Evolutionary conservation across 2,113 vertebrate species (phyloP).

Genomic region (Globicephala melas): DNA sequence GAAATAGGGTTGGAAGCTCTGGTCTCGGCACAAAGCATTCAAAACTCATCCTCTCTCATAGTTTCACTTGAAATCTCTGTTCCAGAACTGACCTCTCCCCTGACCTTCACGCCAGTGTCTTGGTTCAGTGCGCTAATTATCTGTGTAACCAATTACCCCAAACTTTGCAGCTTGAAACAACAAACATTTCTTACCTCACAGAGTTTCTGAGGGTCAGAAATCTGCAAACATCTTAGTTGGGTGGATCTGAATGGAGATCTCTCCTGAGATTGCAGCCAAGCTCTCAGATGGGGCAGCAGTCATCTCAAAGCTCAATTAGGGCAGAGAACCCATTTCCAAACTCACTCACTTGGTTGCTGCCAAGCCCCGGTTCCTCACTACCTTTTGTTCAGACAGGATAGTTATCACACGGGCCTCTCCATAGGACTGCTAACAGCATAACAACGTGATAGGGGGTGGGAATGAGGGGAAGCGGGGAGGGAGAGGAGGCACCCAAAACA

Average conservation of each 20-base stretch:
- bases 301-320: not conserved
- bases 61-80: not conserved
- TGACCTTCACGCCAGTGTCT: not conserved
- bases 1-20: not conserved
- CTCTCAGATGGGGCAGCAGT: not conserved
- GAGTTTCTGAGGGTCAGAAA: not conserved
- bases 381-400: not conserved
- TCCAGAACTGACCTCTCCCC: not conserved
- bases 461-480: not conserved
- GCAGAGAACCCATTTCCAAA: not conserved
- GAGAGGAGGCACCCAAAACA: not conserved
- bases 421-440: not conserved
- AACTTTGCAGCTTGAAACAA: not conserved
- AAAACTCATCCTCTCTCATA: not conserved
- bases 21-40: not conserved
- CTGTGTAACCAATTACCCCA: not conserved
- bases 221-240: not conserved
- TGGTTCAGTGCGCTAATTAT: not conserved
- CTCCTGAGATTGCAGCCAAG: not conserved
- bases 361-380: not conserved
- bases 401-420: not conserved
- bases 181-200: not conserved
- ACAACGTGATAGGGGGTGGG: not conserved
- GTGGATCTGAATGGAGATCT: conserved; percentile 7
- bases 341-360: not conserved